Evolutionary conservation across 2,113 vertebrate species (phyloP), one percentile per base, ranked within the genome.

Genomic region (Rhynchopsitta pachyrhyncha): DNA sequence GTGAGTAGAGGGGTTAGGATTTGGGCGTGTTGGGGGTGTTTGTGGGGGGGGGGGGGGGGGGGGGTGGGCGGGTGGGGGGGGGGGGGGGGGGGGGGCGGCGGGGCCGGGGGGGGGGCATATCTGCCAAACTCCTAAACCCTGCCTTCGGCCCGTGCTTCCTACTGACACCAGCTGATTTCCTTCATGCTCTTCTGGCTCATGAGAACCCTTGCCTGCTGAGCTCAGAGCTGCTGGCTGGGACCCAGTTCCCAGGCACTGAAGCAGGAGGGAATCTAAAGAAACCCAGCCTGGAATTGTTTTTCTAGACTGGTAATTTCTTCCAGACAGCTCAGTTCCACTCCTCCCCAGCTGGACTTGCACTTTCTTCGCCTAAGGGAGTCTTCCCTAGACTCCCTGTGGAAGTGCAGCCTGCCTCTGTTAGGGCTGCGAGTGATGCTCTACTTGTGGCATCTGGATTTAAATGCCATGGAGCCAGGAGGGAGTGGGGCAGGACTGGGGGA

Each of bases 281-380:
- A 90, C 62, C 71, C 90, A 46, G 42, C 67, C 96, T 93, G 82
- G 70, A 71, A 90, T 73, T 94, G 85, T 85, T 94, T 79, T 78
- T 35, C 78, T 78, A 90, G 71, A 57, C 86, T 27, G 82, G 69
- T 73, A 70, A 11, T 89, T 73, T 5, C 69, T 90, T 66, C 73
- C 92, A 92, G 67, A 42, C 82, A 59, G 88, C 90, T 46, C 7
- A 1, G 47, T 78, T 44, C 28, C 57, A 31, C 42, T 68, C 80
- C 7, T 33, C 28, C 31, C 85, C 91, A 77, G 91, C 82, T 73
- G 91, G 76, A 80, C 89, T 92, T 73, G 70, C 60, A 42, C 91
- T 86, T 82, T 86, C 88, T 69, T 39, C 82, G 63, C 92, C 77
- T 87, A 2, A 11, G 87, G 90, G 80, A 88, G 25, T 13, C 39